phyloP scores from a whole-genome alignment of 2,113 vertebrate genomes.

The Spea bombifrons region DNA sequence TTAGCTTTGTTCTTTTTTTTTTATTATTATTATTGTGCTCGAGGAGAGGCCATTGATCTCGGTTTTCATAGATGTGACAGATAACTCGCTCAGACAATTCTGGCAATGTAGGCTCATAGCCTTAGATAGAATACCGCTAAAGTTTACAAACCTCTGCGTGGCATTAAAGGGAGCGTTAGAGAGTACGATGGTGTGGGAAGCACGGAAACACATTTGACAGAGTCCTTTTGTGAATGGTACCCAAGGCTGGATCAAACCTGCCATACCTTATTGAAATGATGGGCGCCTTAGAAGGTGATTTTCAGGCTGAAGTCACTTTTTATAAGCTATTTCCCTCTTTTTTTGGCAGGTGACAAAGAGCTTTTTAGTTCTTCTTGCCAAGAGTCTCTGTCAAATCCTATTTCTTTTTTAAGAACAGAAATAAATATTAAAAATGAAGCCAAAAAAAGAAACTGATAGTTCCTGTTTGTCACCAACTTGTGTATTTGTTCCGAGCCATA shows the following conservation, averaged over 20 bases:
- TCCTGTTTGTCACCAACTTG: slow-evolving; percentile 18
- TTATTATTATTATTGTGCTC: slow-evolving; percentile 52
- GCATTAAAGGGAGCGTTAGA: slow-evolving; percentile 40
- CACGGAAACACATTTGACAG: slow-evolving; percentile 57
- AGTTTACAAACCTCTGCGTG: slow-evolving; percentile 44
- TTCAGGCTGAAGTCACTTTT: slow-evolving; percentile 69
- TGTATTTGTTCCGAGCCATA: background rate
- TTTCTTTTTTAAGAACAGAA: slow-evolving; percentile 50
- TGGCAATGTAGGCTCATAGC: slow-evolving; percentile 31
- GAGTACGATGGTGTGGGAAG: slow-evolving; percentile 52
- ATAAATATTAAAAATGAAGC: slow-evolving; percentile 46
- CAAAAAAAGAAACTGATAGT: slow-evolving; percentile 23
- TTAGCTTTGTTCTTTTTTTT: slow-evolving; percentile 59
- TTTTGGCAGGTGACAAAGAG: slow-evolving; percentile 67
- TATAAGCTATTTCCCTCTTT: slow-evolving; percentile 64
- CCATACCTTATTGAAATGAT: slow-evolving; percentile 74
- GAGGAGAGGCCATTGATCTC: slow-evolving; percentile 54
- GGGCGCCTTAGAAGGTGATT: slow-evolving; percentile 75
- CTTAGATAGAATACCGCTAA: slow-evolving; percentile 60
- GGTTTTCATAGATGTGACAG: slow-evolving; percentile 49
- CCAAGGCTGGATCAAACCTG: slow-evolving; percentile 69
- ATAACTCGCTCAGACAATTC: slow-evolving; percentile 3
- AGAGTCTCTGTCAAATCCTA: slow-evolving; percentile 52
- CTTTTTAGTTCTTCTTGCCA: slow-evolving; percentile 49
- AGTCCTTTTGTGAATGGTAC: slow-evolving; percentile 65